Conservation (phyloP, 1,140 invertebrate genomes). For the Ceratosolen solmsi region DNA sequence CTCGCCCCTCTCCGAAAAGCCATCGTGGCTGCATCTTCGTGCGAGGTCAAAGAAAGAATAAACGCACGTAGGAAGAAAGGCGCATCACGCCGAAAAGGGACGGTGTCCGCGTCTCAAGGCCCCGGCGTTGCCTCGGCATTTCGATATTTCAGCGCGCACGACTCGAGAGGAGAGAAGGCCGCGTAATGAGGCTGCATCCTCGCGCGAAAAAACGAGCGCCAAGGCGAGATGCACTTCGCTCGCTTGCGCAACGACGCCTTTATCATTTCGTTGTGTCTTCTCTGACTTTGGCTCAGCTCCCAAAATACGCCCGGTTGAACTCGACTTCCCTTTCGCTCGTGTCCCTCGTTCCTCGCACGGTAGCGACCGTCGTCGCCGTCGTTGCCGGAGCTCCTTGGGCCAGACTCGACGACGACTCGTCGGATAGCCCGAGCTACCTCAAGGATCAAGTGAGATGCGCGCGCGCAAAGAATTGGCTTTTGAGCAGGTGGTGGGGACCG, state of each 20-base stretch:
- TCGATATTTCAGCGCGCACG: not conserved
- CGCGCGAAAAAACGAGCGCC: constrained; percentile 14
- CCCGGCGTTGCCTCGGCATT: constrained; percentile 8
- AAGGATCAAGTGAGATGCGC: too few relatives aligned
- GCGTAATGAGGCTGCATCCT: not conserved
- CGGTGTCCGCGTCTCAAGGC: constrained; percentile 23
- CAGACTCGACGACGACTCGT: too few relatives aligned
- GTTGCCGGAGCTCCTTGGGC: too few relatives aligned
- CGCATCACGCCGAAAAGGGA: constrained; percentile 15
- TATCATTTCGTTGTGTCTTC: constrained; percentile 27
- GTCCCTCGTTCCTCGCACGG: not conserved
- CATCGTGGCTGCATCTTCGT: constrained; percentile 32
- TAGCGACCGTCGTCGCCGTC: too few relatives aligned
- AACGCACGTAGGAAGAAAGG: constrained; percentile 26
- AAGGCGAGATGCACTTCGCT: constrained; percentile 44
- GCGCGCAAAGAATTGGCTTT: too few relatives aligned
- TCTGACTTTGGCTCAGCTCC: not conserved
- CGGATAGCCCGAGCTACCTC: too few relatives aligned
- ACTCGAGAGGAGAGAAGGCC: not conserved
- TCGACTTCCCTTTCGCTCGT: not conserved
- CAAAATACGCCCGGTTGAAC: not conserved
- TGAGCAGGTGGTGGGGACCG: too few relatives aligned
- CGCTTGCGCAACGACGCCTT: constrained; percentile 24
- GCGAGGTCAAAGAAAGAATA: constrained; percentile 47
- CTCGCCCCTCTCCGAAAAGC: not conserved